Base-by-base conservation (phyloP, 2,888 invertebrate species). In the Folsomia candida region DNA sequence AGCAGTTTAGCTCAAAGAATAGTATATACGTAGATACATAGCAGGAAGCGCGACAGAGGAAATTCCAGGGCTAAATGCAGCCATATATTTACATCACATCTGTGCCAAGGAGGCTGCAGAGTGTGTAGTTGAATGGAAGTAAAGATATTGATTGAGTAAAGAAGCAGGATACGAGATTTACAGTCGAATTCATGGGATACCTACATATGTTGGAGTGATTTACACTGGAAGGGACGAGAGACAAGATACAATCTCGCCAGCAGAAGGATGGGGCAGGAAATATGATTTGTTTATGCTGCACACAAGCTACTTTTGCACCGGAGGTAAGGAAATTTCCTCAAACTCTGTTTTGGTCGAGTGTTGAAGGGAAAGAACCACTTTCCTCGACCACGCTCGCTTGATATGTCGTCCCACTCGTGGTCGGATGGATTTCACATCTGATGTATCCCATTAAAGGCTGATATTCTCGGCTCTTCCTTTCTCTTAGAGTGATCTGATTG, bases 201-300 rank as follows among this genome's bases (percentile, higher is more conserved):
- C 6, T 59, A 59, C 65, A 65, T 65, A 65, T 57, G 65, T 57
- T 54, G 57, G 57, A 18, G 51, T 65, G 65, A 65, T 65, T 57
- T 65, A 28, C 65, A 65, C 65, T 65, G 51, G 57, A 54, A 65
- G 26, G 65, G 65, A 37, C n/a, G 28, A 29, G 26, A 62, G 6
- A n/a, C n/a, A 25, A 64, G 65, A 65, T 65, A 65, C 54, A 26
- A 65, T 65, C 65, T 54, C 28, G 65, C 65, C 65, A 57, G 64
- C 20, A 64, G 24, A 51, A 62, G 62, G 62, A 62, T 20, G 37
- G 47, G 27, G 65, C 14, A 65, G 65, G 65, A 65, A 65, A 65
- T 65, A 65, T 51, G 65, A 65, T 65, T 65, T 65, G 57, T 65
- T 57, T 65, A 57, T 51, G 28, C 65, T 65, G 9, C 63, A 47